phyloP scores from a whole-genome alignment of 2,888 invertebrate species.

The Nemoura dubitans region DNA sequence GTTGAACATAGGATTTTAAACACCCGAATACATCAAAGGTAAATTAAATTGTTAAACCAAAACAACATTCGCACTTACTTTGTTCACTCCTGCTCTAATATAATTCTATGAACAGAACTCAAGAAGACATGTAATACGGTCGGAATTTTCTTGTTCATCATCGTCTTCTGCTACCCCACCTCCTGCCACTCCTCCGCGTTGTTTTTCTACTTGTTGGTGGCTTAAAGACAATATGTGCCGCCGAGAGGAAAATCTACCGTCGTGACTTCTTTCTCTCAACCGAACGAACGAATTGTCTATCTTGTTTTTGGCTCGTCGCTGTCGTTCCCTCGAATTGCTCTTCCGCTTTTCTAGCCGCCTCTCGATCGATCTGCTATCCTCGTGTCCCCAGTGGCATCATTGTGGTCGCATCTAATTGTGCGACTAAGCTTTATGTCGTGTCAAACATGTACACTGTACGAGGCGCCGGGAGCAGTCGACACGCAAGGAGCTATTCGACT shows the following conservation, averaged over 20 bases:
- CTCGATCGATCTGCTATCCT: not conserved
- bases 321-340: not conserved
- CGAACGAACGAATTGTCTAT: conserved; percentile 15
- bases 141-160: conserved; percentile 41
- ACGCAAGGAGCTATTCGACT: not conserved
- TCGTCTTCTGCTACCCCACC: not conserved
- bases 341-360: not conserved
- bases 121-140: not conserved
- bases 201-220: conserved; percentile 33
- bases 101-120: conserved; percentile 24
- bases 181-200: conserved; percentile 15
- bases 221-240: conserved; percentile 35
- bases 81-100: conserved; percentile 34
- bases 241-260: conserved; percentile 34
- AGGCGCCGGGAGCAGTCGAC: not conserved
- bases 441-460: not conserved
- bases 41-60: too few species aligned
- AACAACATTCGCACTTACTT: not conserved
- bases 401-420: conserved; percentile 32
- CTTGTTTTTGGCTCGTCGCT: not conserved
- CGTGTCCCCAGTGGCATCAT: conserved; percentile 23
- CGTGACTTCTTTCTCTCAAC: not conserved
- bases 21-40: too few species aligned
- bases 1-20: too few species aligned
- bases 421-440: not conserved